Percentiles rank a stretch among this genome's conserved stretches.
Conservation (phyloP, 2,113 vertebrate species). For the Bucco capensis region DNA sequence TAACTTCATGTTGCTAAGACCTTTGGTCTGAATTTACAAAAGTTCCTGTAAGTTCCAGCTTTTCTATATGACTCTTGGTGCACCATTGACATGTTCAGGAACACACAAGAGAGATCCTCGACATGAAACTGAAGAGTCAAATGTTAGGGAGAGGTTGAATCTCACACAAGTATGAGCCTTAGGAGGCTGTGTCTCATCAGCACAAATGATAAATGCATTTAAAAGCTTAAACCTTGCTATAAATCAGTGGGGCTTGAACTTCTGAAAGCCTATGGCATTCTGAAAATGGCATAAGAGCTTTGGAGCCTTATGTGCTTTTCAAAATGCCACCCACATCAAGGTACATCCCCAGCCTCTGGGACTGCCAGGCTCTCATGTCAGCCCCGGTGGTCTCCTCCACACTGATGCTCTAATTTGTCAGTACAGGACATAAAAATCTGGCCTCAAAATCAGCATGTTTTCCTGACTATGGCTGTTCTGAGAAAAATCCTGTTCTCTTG, state of each 20-base stretch:
- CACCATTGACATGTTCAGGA: neutral
- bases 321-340: neutral
- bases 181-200: rapidly evolving
- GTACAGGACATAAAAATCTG: neutral
- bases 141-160: neutral
- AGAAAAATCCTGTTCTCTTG: neutral
- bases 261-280: neutral
- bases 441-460: neutral
- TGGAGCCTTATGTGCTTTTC: neutral
- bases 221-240: neutral
- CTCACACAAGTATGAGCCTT: neutral
- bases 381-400: neutral
- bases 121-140: neutral
- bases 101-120: neutral
- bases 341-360: neutral
- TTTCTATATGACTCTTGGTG: neutral
- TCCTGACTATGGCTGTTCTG: neutral
- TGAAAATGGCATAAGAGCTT: neutral
- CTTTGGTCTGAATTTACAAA: neutral
- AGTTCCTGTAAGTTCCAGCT: neutral
- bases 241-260: neutral
- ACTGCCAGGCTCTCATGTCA: neutral
- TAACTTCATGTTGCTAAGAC: neutral
- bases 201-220: neutral
- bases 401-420: neutral